These are phyloP conservation scores for Rana temporaria DNA, from an alignment of 2,113 vertebrate species.

Conservation along the genomic window DNA sequence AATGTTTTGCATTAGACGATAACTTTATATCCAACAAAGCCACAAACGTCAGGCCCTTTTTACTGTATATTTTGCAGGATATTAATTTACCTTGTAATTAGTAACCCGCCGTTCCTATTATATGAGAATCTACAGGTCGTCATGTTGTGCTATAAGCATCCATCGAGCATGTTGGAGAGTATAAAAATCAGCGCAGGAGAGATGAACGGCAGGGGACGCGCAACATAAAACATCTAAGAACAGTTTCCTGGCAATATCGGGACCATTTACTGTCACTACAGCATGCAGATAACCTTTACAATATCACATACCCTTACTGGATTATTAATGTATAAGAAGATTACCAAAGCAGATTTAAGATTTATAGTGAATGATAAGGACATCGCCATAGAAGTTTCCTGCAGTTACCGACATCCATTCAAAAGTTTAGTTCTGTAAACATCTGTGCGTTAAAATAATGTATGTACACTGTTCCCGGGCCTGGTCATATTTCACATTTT, in stretches of 20 bases:
- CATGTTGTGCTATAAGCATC: background rate
- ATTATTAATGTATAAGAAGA: background rate
- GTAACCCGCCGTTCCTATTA: too few relatives aligned
- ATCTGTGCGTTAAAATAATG: too few relatives aligned
- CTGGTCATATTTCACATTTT: too few relatives aligned
- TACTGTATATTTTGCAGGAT: too few relatives aligned
- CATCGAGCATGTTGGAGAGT: background rate
- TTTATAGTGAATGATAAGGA: background rate
- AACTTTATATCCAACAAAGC: too few relatives aligned
- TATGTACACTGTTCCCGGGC: too few relatives aligned
- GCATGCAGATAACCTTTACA: slow-evolving; percentile 9
- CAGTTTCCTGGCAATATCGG: slow-evolving; percentile 1
- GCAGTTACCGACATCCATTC: background rate
- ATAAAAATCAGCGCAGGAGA: slow-evolving; percentile 3
- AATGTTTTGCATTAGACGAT: too few relatives aligned
- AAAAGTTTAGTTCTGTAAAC: background rate
- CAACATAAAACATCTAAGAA: slow-evolving; percentile 28
- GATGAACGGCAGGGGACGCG: background rate
- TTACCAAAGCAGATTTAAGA: slow-evolving; percentile 9
- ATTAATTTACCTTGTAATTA: too few relatives aligned
- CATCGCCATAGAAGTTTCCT: background rate
- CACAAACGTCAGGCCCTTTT: too few relatives aligned
- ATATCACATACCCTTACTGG: background rate
- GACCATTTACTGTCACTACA: background rate
- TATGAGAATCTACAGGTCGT: background rate